These are phyloP conservation scores for Magallana ariakensis DNA, from an alignment of 1,140 invertebrate species.

Conservation along the genomic window DNA sequence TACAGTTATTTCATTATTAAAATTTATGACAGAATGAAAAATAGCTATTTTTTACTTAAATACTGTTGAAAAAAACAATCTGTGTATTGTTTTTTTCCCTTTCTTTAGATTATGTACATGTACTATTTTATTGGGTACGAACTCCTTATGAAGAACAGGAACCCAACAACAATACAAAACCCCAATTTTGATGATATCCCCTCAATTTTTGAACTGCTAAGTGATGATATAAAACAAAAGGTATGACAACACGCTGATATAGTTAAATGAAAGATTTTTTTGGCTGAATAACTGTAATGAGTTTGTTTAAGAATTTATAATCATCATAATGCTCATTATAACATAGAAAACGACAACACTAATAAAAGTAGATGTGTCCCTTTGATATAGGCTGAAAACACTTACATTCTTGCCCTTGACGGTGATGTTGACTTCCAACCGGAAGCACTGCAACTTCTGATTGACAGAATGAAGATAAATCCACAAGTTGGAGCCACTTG, in stretches of 20 bases:
- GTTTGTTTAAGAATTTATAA: too few species aligned
- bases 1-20: too few species aligned
- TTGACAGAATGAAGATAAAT: constrained; percentile 83
- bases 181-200: constrained; percentile 24
- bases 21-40: too few species aligned
- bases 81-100: not conserved
- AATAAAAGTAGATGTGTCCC: not conserved
- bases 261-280: too few species aligned
- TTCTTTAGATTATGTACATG: constrained; percentile 84
- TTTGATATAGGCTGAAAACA: constrained; percentile 80
- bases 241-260: not conserved
- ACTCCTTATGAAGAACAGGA: constrained; percentile 74
- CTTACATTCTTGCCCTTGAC: constrained; percentile 82
- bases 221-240: constrained; percentile 23
- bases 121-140: constrained; percentile 84
- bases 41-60: too few species aligned
- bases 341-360: not conserved
- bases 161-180: not conserved
- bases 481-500: constrained; percentile 82
- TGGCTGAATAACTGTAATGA: too few species aligned
- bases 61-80: too few species aligned
- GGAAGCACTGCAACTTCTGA: constrained; percentile 80
- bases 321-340: too few species aligned
- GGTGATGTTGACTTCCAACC: constrained; percentile 83
- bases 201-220: constrained; percentile 45